Conservation (phyloP, 2,888 invertebrate genomes). For the Leptura quadrifasciata region DNA sequence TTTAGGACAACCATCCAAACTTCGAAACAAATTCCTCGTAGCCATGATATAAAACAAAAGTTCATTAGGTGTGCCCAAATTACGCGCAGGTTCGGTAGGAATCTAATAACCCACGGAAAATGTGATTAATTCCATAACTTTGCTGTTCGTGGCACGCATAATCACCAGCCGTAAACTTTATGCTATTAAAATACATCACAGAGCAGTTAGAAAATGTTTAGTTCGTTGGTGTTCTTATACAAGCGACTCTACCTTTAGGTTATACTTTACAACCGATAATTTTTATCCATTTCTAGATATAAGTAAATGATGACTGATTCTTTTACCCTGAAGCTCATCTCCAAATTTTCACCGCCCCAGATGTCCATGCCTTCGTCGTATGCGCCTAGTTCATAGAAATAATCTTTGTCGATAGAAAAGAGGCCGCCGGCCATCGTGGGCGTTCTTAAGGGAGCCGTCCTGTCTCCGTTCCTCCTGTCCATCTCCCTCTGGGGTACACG, state of each 20-base stretch:
- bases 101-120: too few relatives aligned
- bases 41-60: too few relatives aligned
- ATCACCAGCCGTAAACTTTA: too few relatives aligned
- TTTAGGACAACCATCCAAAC: too few relatives aligned
- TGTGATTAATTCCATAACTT: not conserved
- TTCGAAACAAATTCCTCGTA: too few relatives aligned
- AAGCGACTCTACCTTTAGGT: too few relatives aligned
- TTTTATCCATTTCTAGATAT: not conserved
- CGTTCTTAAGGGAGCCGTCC: conserved; percentile 93
- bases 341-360: conserved; percentile 98
- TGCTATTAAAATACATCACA: too few relatives aligned
- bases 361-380: conserved; percentile 99
- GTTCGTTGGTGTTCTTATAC: too few relatives aligned
- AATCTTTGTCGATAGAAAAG: conserved; percentile 95
- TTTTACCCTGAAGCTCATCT: conserved; percentile 94
- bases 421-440: conserved; percentile 99
- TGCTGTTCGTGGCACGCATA: not conserved
- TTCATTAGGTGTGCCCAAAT: too few relatives aligned
- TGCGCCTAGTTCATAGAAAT: conserved; percentile 97
- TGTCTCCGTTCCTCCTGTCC: conserved; percentile 93
- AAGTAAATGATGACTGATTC: not conserved
- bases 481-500: conserved; percentile 98
- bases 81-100: too few relatives aligned
- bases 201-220: too few relatives aligned
- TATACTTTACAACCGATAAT: not conserved